phyloP scores from a whole-genome alignment of 1,140 invertebrate genomes.

The Drosophila teissieri region DNA sequence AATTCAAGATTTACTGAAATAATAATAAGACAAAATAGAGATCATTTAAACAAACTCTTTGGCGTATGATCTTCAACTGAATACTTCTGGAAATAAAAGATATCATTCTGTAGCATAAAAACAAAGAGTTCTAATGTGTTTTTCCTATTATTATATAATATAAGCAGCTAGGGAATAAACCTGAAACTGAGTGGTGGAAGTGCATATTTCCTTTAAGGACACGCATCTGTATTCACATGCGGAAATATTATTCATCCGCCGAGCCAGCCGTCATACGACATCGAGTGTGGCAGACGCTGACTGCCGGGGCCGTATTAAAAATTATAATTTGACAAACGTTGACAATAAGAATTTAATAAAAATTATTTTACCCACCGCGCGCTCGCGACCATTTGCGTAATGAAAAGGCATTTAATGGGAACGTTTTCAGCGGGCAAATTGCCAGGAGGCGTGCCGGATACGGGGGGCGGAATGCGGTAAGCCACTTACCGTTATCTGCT shows the following conservation, averaged over 20 bases:
- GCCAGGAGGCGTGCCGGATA: not conserved
- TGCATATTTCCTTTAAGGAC: not conserved
- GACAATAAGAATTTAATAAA: slow-evolving; percentile 76
- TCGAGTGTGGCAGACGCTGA: slow-evolving; percentile 8
- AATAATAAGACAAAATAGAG: too few relatives aligned
- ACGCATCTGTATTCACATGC: slow-evolving; percentile 10
- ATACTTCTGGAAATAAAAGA: not conserved
- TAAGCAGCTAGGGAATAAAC: too few relatives aligned
- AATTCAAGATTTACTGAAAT: too few relatives aligned
- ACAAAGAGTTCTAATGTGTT: too few relatives aligned
- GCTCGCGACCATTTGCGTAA: slow-evolving; percentile 67
- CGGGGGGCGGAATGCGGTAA: slow-evolving; percentile 53
- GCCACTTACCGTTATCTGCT: slow-evolving; percentile 84
- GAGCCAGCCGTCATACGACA: slow-evolving; percentile 61
- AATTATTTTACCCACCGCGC: slow-evolving; percentile 44
- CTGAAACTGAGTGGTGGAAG: not conserved
- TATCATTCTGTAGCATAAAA: too few relatives aligned
- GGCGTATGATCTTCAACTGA: too few relatives aligned
- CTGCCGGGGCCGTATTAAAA: slow-evolving; percentile 45
- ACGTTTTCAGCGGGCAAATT: slow-evolving; percentile 7
- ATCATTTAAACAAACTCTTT: too few relatives aligned
- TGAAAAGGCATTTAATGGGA: slow-evolving; percentile 70
- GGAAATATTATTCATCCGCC: slow-evolving; percentile 43
- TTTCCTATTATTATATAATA: too few relatives aligned
- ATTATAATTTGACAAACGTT: slow-evolving; percentile 72